Base-by-base conservation (phyloP, 1,140 invertebrate species). In the Lethocerus indicus region DNA sequence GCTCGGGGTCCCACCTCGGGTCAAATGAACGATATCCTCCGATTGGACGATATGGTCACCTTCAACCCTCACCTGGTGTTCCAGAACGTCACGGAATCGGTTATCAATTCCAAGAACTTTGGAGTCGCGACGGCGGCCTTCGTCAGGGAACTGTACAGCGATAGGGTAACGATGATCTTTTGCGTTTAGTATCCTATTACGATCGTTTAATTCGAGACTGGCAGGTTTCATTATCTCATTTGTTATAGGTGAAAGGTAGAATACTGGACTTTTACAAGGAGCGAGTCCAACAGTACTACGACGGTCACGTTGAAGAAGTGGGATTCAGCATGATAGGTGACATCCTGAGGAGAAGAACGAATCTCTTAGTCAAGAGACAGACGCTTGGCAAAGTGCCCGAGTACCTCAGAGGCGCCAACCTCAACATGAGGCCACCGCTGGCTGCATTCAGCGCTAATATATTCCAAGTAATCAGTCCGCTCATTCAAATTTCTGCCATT, bases 11-110 rank as follows among this genome's bases (percentile, higher is more conserved):
- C 79, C n/a, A 90, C 87, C 0, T 87, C 85, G 1, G 82, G 81
- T 1, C 83, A 89, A 70, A 87, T 91, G 79, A 88, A 89, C 58
- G 82, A 87, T 54, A 72, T 89, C 13, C 68, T 91, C 0, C 78
- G 80, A 56, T 64, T 91, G 6, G 86, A 89, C 59, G 84, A 89
- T 52, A 84, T 87, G 71, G 77, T 86, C 0, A 84, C 82, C 1
- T 89, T 89, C 56, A 89, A 88, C 66, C 86, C 85, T 1, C 86
- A 89, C 61, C 70, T 87, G 52, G 78, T 85, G 0, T 79, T 87
- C 49, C 80, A 82, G 61, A 87, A 87, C 61, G 78, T 88, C 1
- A 84, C 82, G 0, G 83, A 85, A 56, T 79, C 81, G 0, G 75
- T 81, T 35, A 70, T 74, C 44, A 72, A 67, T 1, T 63, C 66